These are phyloP conservation scores for Chrysemys picta DNA, from an alignment of 2,113 vertebrate genomes.

Conservation along the genomic window DNA sequence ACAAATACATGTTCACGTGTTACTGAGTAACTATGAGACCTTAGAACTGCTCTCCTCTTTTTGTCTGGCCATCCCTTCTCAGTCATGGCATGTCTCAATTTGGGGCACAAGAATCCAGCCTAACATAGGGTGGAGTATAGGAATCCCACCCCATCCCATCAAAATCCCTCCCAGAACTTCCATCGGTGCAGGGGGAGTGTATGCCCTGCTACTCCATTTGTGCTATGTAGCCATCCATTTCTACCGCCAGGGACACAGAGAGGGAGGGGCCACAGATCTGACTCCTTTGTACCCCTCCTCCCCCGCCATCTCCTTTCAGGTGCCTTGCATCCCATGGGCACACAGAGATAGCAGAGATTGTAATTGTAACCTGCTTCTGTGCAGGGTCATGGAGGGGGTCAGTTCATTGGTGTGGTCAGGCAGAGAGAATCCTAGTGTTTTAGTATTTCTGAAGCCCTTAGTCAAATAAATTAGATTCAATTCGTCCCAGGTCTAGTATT, in stretches of 20 bases:
- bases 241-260: fast-evolving
- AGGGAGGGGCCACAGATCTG: neutral
- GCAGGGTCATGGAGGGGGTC: neutral
- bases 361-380: neutral
- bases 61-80: neutral
- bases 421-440: neutral
- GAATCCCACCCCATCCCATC: neutral
- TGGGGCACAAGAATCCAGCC: neutral
- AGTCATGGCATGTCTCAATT: neutral
- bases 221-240: neutral
- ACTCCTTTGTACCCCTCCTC: neutral
- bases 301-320: neutral
- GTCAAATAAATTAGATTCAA: neutral
- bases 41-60: neutral
- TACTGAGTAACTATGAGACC: neutral
- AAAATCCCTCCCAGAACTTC: neutral
- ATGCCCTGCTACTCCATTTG: neutral
- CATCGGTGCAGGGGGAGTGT: neutral
- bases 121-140: neutral
- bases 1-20: too few relatives aligned
- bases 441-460: neutral
- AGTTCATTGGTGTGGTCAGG: neutral
- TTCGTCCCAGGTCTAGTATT: neutral
- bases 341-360: neutral
- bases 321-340: neutral